phyloP scores from a whole-genome alignment of 2,888 invertebrate genomes.

The Tigriopus californicus region DNA sequence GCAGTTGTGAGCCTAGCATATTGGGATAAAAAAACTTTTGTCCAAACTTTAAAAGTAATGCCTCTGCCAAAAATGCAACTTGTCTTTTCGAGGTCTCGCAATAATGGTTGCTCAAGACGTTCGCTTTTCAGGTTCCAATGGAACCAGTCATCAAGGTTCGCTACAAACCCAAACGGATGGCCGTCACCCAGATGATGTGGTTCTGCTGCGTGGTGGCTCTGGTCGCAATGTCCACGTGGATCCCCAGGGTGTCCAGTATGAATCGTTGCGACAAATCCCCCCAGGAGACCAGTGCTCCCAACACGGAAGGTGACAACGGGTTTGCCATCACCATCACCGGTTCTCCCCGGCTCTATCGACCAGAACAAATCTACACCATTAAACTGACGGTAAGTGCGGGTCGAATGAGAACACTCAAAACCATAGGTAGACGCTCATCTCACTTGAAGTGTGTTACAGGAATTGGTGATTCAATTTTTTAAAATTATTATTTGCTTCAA shows the following conservation, averaged over 20 bases:
- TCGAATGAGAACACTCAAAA: neutral
- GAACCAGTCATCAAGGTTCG: neutral
- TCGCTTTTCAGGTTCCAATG: neutral
- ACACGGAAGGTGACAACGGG: neutral
- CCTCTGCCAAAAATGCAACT: too few relatives aligned
- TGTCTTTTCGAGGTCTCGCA: too few relatives aligned
- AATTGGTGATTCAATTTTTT: too few relatives aligned
- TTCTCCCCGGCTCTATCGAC: constrained; percentile 7
- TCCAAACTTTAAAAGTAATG: too few relatives aligned
- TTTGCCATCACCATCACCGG: constrained; percentile 4
- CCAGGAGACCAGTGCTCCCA: neutral
- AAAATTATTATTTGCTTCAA: too few relatives aligned
- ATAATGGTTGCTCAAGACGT: too few relatives aligned
- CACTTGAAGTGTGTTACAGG: too few relatives aligned
- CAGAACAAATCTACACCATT: constrained; percentile 2
- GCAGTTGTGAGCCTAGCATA: too few relatives aligned
- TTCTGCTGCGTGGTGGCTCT: neutral
- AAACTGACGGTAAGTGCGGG: neutral
- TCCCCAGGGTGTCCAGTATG: neutral
- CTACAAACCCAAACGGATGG: neutral
- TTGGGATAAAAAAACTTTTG: too few relatives aligned
- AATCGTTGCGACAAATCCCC: constrained; percentile 3
- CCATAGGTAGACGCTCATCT: too few relatives aligned
- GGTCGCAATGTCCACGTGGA: neutral
- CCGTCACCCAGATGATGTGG: too few relatives aligned